phyloP scores from a whole-genome alignment of 2,113 vertebrate genomes.

The Pelecanus crispus region DNA sequence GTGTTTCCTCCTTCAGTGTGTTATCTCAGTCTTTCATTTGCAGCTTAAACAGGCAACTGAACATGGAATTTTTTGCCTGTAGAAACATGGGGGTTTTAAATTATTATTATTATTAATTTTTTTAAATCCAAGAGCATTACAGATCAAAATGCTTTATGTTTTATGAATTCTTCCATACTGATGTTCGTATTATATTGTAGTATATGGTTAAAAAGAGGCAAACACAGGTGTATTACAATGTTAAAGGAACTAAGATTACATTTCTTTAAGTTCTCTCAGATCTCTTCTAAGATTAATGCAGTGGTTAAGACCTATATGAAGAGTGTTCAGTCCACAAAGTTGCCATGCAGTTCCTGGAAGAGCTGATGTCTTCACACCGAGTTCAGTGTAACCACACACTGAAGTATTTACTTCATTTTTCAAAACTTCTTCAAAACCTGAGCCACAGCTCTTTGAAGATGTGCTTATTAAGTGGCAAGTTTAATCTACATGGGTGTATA shows the following conservation, averaged over 20 bases:
- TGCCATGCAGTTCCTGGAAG: neutral
- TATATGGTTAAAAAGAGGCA: neutral
- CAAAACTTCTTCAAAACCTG: neutral
- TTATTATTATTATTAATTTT: neutral
- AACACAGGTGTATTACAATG: neutral
- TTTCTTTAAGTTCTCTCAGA: neutral
- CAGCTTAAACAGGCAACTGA: neutral
- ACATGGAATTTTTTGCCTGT: neutral
- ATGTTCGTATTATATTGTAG: neutral
- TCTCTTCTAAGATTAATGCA: neutral
- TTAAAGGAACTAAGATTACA: neutral
- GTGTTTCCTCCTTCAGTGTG: neutral
- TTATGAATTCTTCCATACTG: neutral
- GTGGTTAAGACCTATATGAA: neutral
- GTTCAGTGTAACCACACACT: neutral
- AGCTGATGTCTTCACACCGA: neutral
- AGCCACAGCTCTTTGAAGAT: neutral
- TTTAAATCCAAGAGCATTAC: neutral
- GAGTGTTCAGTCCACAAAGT: neutral
- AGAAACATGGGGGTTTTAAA: neutral
- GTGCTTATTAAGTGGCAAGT: neutral
- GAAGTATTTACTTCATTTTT: neutral
- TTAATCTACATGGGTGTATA: neutral
- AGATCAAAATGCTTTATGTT: neutral
- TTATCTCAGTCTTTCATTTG: constrained; percentile 21